Evolutionary conservation across 1,140 invertebrate species (phyloP).

Genomic region (Oppia nitens): DNA sequence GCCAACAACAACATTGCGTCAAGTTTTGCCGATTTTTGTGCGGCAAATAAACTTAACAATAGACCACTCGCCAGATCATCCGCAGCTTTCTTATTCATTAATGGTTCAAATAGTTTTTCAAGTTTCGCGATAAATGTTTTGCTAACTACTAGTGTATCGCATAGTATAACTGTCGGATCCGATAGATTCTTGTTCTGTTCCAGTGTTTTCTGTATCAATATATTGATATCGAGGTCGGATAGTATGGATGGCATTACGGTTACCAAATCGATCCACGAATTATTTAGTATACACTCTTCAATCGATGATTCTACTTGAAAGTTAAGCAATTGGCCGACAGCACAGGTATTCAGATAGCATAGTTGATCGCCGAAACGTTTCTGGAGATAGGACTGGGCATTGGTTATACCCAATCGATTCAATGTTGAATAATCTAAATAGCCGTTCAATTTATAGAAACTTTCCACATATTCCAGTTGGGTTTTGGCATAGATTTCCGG

Average conservation of each 20-base stretch:
- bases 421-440: slow-evolving; percentile 83
- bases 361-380: slow-evolving; percentile 47
- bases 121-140: slow-evolving; percentile 49
- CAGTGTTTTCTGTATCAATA: slow-evolving; percentile 17
- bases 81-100: slow-evolving; percentile 54
- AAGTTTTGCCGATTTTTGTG: slow-evolving; percentile 28
- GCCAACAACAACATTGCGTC: slow-evolving; percentile 30
- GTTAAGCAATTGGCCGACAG: slow-evolving; percentile 50
- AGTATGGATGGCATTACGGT: slow-evolving; percentile 25
- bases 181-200: slow-evolving; percentile 13
- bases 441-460: slow-evolving; percentile 82
- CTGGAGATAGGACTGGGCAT: slow-evolving; percentile 61
- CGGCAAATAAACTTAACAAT: slow-evolving; percentile 17
- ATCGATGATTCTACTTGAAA: slow-evolving; percentile 63
- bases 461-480: slow-evolving; percentile 73
- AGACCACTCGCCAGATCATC: slow-evolving; percentile 26
- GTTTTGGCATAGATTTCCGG: slow-evolving; percentile 72
- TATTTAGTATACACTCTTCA: slow-evolving; percentile 58
- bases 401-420: slow-evolving; percentile 64
- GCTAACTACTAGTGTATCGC: slow-evolving; percentile 34
- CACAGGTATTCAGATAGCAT: slow-evolving; percentile 53
- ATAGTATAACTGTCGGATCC: slow-evolving; percentile 24
- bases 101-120: slow-evolving; percentile 43
- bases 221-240: slow-evolving; percentile 19
- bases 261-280: slow-evolving; percentile 56